These are phyloP conservation scores for Microchirus variegatus DNA, from an alignment of 2,797 vertebrate genomes.

Conservation along the genomic window DNA sequence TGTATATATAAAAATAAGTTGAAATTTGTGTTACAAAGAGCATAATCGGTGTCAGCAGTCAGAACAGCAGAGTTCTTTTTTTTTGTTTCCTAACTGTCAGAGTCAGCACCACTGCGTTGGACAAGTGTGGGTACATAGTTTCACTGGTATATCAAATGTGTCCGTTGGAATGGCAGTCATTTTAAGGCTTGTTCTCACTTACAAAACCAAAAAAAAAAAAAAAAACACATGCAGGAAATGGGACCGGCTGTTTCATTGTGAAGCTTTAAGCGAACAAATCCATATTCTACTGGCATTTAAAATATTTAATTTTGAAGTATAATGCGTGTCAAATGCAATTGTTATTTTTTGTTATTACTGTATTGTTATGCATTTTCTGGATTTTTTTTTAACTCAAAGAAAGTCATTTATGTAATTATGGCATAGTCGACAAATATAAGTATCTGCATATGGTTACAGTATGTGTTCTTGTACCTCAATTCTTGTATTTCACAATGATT, in stretches of 20 bases:
- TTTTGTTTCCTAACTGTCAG: constrained; percentile 35
- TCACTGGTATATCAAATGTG: constrained; percentile 25
- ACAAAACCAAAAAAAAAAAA: not conserved
- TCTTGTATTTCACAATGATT: too few relatives aligned
- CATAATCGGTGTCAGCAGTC: constrained; percentile 3
- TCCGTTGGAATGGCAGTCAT: constrained; percentile 22
- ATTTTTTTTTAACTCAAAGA: too few relatives aligned
- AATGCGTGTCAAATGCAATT: too few relatives aligned
- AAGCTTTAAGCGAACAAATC: not conserved
- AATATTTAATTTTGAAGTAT: not conserved
- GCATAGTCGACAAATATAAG: too few relatives aligned
- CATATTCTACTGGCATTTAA: not conserved
- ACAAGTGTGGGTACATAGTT: constrained; percentile 27
- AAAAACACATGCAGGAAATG: constrained; percentile 17
- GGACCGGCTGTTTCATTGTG: constrained; percentile 1
- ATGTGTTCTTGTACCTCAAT: too few relatives aligned
- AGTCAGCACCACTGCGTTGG: constrained; percentile 37
- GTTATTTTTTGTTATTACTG: too few relatives aligned
- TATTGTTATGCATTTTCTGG: too few relatives aligned
- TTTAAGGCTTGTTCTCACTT: constrained; percentile 18
- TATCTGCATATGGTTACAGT: too few relatives aligned
- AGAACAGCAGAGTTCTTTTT: constrained; percentile 18
- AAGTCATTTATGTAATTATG: too few relatives aligned
- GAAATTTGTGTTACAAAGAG: not conserved
- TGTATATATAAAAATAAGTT: constrained; percentile 2